Evolutionary conservation across 2,797 vertebrate genomes (phyloP).

Genomic region (Thalassophryne amazonica): DNA sequence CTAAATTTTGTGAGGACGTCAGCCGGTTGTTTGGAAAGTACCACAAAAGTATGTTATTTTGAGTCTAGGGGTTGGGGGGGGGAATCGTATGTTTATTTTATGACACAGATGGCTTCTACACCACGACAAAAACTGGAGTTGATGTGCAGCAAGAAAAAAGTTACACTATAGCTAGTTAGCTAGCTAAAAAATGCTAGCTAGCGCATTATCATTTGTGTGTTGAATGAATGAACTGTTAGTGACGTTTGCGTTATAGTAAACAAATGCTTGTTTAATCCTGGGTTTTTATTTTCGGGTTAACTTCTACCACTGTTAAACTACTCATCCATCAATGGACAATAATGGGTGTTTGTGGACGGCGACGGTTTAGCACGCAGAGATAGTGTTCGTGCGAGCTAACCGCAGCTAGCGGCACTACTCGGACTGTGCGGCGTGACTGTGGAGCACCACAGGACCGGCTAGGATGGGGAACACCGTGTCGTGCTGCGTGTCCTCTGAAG

Average conservation of each 20-base stretch:
- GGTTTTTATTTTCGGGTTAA: no score
- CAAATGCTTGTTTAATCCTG: conserved; percentile 1
- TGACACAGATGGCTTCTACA: neutral
- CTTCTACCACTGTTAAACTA: neutral
- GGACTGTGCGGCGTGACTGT: conserved; percentile 35
- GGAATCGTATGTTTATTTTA: neutral
- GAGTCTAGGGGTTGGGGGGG: neutral
- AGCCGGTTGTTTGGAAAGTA: conserved; percentile 30
- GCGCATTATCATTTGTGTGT: no score
- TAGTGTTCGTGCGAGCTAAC: conserved; percentile 25
- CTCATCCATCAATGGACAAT: conserved; percentile 50
- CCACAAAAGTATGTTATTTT: neutral
- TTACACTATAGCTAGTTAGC: conserved; percentile 52
- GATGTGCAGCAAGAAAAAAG: conserved; percentile 18
- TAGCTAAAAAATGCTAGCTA: no score
- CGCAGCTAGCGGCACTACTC: conserved; percentile 49
- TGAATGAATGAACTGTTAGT: conserved; percentile 33
- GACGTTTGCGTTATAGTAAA: conserved; percentile 3
- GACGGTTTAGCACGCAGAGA: conserved; percentile 35
- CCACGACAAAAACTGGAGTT: neutral
- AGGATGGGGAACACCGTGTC: conserved; percentile 90
- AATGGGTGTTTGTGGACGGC: conserved; percentile 50
- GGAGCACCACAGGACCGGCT: conserved; percentile 14
- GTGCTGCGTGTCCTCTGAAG: conserved; percentile 91
- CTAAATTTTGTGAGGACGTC: conserved; percentile 40